Percentiles rank a stretch among this genome's conserved stretches.
phyloP scores from a whole-genome alignment of 2,888 invertebrate species.

The Cactoblastis cactorum region DNA sequence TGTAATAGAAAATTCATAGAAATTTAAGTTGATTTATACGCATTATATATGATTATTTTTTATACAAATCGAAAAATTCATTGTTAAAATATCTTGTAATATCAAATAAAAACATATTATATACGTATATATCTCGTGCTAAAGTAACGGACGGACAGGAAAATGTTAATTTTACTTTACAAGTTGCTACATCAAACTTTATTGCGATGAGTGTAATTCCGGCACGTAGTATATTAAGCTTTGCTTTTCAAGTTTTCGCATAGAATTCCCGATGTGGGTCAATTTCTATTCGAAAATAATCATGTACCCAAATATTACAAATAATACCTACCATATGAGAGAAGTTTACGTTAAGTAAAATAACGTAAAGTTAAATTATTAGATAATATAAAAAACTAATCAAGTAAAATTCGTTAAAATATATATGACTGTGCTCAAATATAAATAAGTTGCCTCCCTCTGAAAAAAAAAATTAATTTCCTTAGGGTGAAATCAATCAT shows the following conservation, averaged over 20 bases:
- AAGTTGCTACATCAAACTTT: neutral
- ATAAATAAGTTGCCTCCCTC: neutral
- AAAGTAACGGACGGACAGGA: neutral
- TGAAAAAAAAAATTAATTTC: neutral
- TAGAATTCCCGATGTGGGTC: neutral
- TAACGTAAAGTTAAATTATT: no score
- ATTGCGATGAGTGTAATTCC: neutral
- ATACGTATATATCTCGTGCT: neutral
- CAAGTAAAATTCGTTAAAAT: no score
- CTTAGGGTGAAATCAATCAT: neutral
- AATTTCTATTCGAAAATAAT: neutral
- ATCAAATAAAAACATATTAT: neutral
- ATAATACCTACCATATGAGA: neutral
- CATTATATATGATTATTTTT: no score
- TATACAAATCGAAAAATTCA: no score
- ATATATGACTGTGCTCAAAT: no score
- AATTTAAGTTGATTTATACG: no score
- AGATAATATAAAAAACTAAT: no score
- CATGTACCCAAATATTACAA: neutral
- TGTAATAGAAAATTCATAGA: no score
- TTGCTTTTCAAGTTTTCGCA: neutral
- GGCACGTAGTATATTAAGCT: slow-evolving; percentile 5
- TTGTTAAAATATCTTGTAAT: no score
- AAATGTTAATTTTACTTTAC: neutral
- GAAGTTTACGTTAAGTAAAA: no score